Base-by-base conservation (phyloP, 2,888 invertebrate species). In the Sturmia bella region DNA sequence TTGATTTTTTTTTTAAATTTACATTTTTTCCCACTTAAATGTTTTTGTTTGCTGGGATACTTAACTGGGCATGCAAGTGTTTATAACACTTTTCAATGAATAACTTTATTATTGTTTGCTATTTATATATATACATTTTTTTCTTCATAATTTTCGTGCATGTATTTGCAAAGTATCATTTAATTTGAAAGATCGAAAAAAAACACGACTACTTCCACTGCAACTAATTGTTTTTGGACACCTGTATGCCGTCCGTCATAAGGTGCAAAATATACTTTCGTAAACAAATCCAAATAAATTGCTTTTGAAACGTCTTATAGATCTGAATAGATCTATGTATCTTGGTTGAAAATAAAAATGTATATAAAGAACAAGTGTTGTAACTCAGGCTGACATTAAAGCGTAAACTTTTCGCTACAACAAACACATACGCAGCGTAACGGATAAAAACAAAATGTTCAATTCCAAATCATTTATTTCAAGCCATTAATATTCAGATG, bases 171-270 rank as follows among this genome's bases (percentile, higher is more conserved):
- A 80, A 59, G 78, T 69, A 11, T 76, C 69, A 52, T 45, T 78
- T 72, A 72, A 73, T 72, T 59, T 21, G 54, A 66, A 74, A 77
- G 68, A 74, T 19, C 54, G 32, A 57, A 21, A 68, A 52, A 37
- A 59, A 41, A 63, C 66, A 59, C 37, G 61, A 76, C 48, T 64
- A 68, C 66, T 61, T 57, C 57, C 48, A 74, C 57, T 54, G 59
- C 63, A 59, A 74, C 82, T 78, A 82, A 75, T 82, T 82, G 82
- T 79, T 82, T 78, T 75, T 75, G 74, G 82, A 82, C 82, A 82
- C 82, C 79, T 82, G 82, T 79, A 74, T 15, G 48, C 45, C 50
- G 54, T 63, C 54, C 50, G 63, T 63, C 27, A 63, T 12, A 72
- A 78, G 1, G 32, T 76, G 59, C 52, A 76, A 75, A 68, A 66